These are phyloP conservation scores for Pseudoatta argentina DNA, from an alignment of 1,140 invertebrate species.

Conservation along the genomic window DNA sequence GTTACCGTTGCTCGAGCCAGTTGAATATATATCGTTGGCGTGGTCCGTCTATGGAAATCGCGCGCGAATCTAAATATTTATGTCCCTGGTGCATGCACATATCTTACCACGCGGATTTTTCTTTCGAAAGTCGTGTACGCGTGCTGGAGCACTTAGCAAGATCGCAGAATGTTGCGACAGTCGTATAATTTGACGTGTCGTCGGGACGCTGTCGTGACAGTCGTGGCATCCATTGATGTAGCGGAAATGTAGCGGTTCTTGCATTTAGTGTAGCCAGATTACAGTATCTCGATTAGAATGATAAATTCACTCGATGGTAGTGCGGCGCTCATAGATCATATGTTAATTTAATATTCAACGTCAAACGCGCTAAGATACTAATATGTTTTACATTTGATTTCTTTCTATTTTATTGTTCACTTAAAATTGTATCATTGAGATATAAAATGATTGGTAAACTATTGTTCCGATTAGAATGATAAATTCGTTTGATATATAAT, in stretches of 20 bases:
- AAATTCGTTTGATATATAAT: too few relatives aligned
- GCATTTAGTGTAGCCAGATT: constrained; percentile 26
- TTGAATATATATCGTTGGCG: constrained; percentile 55
- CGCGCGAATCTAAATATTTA: constrained; percentile 62
- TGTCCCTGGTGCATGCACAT: constrained; percentile 49
- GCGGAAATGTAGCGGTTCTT: constrained; percentile 15
- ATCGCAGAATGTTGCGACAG: constrained; percentile 11
- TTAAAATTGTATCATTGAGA: not conserved
- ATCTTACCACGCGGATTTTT: constrained; percentile 51
- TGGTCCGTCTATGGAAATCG: constrained; percentile 64
- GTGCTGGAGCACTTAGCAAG: constrained; percentile 42
- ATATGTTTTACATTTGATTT: not conserved
- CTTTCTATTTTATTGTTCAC: not conserved
- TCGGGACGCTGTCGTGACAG: constrained; percentile 18
- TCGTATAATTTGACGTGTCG: constrained; percentile 47
- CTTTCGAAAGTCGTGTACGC: constrained; percentile 19
- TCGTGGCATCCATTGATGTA: not conserved
- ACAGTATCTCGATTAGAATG: constrained; percentile 22
- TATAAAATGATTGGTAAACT: too few relatives aligned
- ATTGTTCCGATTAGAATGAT: too few relatives aligned
- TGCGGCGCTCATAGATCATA: constrained; percentile 5
- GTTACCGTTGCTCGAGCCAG: constrained; percentile 27
- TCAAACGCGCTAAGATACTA: not conserved
- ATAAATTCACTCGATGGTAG: constrained; percentile 27
- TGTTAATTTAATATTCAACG: constrained; percentile 25